Evolutionary conservation across 2,113 vertebrate species (phyloP), one percentile per base, ranked within the genome.

Genomic region (Setophaga petechia): DNA sequence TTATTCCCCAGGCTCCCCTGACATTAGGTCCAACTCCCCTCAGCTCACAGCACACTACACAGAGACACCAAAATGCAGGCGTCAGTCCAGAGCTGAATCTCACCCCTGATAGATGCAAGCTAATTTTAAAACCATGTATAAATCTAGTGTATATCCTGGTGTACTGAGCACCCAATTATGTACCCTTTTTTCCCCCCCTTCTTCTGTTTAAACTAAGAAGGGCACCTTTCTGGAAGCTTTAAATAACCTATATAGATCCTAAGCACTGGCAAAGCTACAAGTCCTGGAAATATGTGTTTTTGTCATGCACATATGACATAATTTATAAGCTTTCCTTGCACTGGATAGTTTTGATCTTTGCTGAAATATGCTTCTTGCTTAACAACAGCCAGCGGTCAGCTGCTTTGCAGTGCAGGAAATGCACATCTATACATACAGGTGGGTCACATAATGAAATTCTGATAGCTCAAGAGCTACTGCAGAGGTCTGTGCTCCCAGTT

Each of bases 21-120:
- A 44, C 22, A 31, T 49, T 5, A 68, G 35, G 22, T 82, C 35
- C 0, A 0, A 15, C 10, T 41, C 20, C 12, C 9, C 28, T 21
- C 0, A 0, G 57, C 33, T 72, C 54, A 51, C 1, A 1, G n/a
- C 15, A n/a, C 25, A 6, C 24, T 28, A 28, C 78, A 41, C 1
- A 0, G 1, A 47, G 17, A 47, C 18, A 82, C 25, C 35, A 23
- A 74, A 72, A 31, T 3, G 5, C 28, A 66, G n/a, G 12, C 14
- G 10, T 46, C 74, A 49, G 9, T 59, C 15, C 5, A 4, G 33
- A 87, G 52, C 1, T 62, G 43, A 90, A 46, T 27, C 51, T 84
- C 71, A 75, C 10, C 23, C 19, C 11, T 22, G 6, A 27, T 1
- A 44, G 13, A 23, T 4, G 3, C 15, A 67, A 89, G 61, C 7